A percentile compares a stretch with the other conserved stretches of the same genome.
Conservation (phyloP, 2,113 vertebrate species). For the Herpetotheres cachinnans region DNA sequence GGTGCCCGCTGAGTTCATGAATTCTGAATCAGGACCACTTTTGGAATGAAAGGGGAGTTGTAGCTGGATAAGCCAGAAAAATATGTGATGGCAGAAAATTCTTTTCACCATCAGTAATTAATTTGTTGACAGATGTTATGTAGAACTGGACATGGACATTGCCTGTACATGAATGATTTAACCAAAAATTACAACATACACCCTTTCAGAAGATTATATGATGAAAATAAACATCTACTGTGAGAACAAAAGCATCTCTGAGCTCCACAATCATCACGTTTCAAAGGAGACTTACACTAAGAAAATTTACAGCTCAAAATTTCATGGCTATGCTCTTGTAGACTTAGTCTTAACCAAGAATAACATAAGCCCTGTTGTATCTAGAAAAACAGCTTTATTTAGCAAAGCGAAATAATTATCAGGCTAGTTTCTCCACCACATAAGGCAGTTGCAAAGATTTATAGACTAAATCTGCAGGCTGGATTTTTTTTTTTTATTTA, state of each 20-base stretch:
- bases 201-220: neutral
- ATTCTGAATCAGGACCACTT: neutral
- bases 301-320: neutral
- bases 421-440: neutral
- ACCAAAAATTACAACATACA: neutral
- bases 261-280: neutral
- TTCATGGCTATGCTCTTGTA: neutral
- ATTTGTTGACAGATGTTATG: constrained; percentile 3
- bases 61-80: neutral
- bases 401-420: neutral
- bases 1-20: neutral
- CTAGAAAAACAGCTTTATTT: neutral
- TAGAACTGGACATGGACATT: neutral
- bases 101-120: constrained; percentile 4
- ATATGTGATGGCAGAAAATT: neutral
- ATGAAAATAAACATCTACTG: neutral
- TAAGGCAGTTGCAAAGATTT: constrained; percentile 1
- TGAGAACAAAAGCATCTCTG: neutral
- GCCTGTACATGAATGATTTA: neutral
- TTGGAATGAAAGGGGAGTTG: neutral
- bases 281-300: neutral
- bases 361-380: neutral
- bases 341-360: neutral
- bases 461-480: neutral
- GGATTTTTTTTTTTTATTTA: neutral